Conservation (phyloP, 2,888 invertebrate genomes). For the Anarsia innoxiella region DNA sequence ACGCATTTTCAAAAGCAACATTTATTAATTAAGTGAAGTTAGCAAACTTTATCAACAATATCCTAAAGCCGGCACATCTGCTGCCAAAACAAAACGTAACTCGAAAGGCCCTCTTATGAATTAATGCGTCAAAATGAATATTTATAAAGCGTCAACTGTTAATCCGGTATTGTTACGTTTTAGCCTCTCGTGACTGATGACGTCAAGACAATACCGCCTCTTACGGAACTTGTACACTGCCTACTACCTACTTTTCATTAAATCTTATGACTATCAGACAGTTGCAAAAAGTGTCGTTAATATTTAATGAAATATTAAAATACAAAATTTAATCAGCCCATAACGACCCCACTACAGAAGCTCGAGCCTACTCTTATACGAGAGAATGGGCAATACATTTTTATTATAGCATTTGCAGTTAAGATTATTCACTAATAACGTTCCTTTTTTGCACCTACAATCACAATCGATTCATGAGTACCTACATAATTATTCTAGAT, state of each 20-base stretch:
- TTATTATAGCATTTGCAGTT: no score
- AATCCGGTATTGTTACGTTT: conserved; percentile 70
- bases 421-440: no score
- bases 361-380: no score
- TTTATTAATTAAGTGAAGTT: no score
- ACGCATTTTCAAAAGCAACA: no score
- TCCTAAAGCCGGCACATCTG: conserved; percentile 13
- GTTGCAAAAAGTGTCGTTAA: neutral
- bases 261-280: neutral
- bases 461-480: no score
- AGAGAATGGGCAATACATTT: no score
- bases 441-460: no score
- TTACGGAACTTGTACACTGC: conserved; percentile 42
- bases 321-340: neutral
- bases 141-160: conserved; percentile 73
- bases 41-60: no score
- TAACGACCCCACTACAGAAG: neutral
- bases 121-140: conserved; percentile 65
- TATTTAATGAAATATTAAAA: neutral
- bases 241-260: no score
- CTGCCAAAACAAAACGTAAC: conserved; percentile 11
- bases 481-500: no score
- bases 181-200: conserved; percentile 63
- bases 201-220: conserved; percentile 62
- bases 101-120: conserved; percentile 32